Base-by-base conservation (phyloP, 2,888 invertebrate genomes). In the Mellilla xanthometata region DNA sequence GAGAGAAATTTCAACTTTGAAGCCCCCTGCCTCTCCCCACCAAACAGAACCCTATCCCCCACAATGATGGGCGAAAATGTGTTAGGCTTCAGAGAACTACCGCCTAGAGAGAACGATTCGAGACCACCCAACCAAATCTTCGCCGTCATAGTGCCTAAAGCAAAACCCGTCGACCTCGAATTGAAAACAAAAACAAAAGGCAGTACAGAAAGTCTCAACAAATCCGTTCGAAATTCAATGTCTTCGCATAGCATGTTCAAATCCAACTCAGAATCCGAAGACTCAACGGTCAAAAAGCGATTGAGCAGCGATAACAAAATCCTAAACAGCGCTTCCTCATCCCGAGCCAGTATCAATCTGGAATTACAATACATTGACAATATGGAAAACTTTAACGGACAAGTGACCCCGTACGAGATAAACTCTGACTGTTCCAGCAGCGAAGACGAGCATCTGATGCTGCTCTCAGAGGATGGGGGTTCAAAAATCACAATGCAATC, bases 401-500 rank as follows among this genome's bases (percentile, higher is more conserved):
- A 63, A 6, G 76, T 82, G 6, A 81, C 81, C 38, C 73, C 78
- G 1, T 75, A 73, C 52, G 75, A 78, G 32, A 8, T 87, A 0
- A 72, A 90, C 54, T 74, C 90, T 0, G 90, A 90, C 34, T 85
- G 88, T 15, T 90, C 90, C 0, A 86, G 86, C 49, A 87, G 87
- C 27, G 90, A 90, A 63, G 90, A 90, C 29, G 90, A 90, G 32
- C 85, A 90, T 39, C 39, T 90, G 6, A 78, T 90, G 80, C 57
- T 90, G 2, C 53, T 90, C 6, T 85, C 90, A 0, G 90, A 90
- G 52, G 85, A 89, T 30, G 88, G 82, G 0, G 88, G 85, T 0
- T 80, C 87, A 0, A 89, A 86, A 58, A 90, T 90, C 1, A 90
- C 90, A 0, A 90, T 90, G 85, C 83, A 88, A 48, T 49, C 81